These are phyloP conservation scores for Thunnus albacares DNA, from an alignment of 2,797 vertebrate genomes.

Conservation along the genomic window DNA sequence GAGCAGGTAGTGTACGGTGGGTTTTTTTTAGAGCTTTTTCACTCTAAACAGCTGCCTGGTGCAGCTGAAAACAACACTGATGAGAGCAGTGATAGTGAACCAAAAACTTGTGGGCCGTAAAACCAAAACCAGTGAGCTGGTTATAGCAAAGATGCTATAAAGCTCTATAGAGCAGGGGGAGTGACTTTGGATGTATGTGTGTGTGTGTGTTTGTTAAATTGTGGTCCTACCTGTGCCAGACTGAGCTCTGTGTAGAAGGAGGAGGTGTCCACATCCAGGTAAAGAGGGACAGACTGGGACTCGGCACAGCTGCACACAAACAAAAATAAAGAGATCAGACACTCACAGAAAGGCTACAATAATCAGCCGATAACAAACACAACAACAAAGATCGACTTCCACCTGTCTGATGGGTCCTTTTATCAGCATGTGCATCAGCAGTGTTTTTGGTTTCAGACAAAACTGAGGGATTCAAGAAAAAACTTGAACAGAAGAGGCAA, in stretches of 20 bases:
- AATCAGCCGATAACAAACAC: neutral
- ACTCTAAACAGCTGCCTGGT: too few relatives aligned
- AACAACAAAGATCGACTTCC: neutral
- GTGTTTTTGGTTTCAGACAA: too few relatives aligned
- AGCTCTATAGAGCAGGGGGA: too few relatives aligned
- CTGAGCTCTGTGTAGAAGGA: slow-evolving; percentile 86
- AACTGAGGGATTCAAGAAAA: too few relatives aligned
- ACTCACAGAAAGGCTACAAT: neutral
- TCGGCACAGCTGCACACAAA: slow-evolving; percentile 83
- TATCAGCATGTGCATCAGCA: neutral
- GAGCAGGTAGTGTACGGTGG: too few relatives aligned
- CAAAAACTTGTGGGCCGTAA: too few relatives aligned
- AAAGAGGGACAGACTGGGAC: slow-evolving; percentile 82
- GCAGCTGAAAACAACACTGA: too few relatives aligned
- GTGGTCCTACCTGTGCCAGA: slow-evolving; percentile 82
- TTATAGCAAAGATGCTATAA: too few relatives aligned
- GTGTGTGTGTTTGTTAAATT: neutral
- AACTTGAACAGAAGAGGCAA: too few relatives aligned
- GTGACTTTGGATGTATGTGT: neutral
- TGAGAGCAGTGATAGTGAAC: too few relatives aligned
- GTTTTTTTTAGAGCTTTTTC: too few relatives aligned
- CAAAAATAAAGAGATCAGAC: slow-evolving; percentile 13
- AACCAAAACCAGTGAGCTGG: too few relatives aligned
- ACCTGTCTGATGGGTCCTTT: neutral
- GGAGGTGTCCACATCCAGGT: slow-evolving; percentile 88